Evolutionary conservation across 2,888 invertebrate species (phyloP), one percentile per base, ranked within the genome.

Genomic region (Melanostoma scalare): DNA sequence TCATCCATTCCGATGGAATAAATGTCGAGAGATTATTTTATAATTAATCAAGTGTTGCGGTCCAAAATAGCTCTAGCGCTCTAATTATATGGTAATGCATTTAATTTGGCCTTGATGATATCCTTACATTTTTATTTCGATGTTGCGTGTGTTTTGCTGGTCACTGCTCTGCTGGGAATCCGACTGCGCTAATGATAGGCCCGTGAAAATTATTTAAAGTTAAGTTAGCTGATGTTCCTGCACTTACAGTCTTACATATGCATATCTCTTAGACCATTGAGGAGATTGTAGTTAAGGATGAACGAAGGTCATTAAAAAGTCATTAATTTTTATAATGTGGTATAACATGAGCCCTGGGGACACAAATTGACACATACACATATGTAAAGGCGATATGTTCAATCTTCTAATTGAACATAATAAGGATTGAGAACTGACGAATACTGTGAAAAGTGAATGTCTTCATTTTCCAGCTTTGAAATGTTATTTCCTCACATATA

Each of bases 181-280:
- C 48, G 55, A 68, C 53, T 60, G 67, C 20, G 30, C 42, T 82
- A 82, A 82, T 82, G 73, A 82, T 77, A 82, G 82, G 55, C 58
- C 48, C 46, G 60, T 60, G 72, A 69, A 69, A 69, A 65, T 82
- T 77, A 82, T 82, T 82, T 82, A 69, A 82, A 82, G 78, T 69
- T 56, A 58, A 82, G 77, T 82, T 77, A 82, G 82, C 74, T 44
- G 68, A 78, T 69, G 58, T 69, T 69, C 52, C 77, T 69, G 68
- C 73, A 74, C 69, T 63, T 76, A 50, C 20, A 20, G 20, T 20
- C 20, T 20, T 20, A 20, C 20, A 20, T 52, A 61, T 67, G 20
- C 6, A 52, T 61, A 65, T 65, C 44, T 69, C 40, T 46, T 65
- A 56, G 48, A 40, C 48, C 38, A 36, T 35, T 36, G 58, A 38